Percentiles rank a stretch among this genome's conserved stretches.
phyloP scores from a whole-genome alignment of 2,797 vertebrate species.

The Selene dorsalis region DNA sequence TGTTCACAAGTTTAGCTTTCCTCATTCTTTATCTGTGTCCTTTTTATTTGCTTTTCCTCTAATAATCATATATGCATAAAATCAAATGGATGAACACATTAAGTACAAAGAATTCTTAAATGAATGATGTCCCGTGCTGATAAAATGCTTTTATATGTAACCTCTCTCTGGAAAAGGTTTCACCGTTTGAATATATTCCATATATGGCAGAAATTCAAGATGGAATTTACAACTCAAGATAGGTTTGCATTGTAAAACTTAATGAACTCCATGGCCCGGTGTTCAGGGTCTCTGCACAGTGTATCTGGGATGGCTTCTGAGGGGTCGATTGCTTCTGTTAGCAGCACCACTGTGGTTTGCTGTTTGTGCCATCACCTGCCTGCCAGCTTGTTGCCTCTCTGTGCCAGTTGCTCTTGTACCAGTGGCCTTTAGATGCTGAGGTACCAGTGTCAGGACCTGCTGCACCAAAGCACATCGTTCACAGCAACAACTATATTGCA shows the following conservation, averaged over 20 bases:
- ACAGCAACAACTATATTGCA: slow-evolving; percentile 28
- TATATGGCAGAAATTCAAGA: background rate
- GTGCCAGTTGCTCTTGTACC: slow-evolving; percentile 48
- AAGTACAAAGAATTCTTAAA: background rate
- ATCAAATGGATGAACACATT: background rate
- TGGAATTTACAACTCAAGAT: slow-evolving; percentile 9
- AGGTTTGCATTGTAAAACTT: slow-evolving; percentile 11
- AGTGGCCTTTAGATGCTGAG: slow-evolving; percentile 14
- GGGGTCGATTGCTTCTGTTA: slow-evolving; percentile 53
- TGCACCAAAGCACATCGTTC: slow-evolving; percentile 59
- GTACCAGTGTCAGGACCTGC: slow-evolving; percentile 34
- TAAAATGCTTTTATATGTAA: background rate
- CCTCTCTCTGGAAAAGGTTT: background rate
- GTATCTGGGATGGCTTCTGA: slow-evolving; percentile 26
- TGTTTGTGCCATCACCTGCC: slow-evolving; percentile 47
- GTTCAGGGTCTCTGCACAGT: slow-evolving; percentile 14
- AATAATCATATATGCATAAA: background rate
- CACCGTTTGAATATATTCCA: background rate
- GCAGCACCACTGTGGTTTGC: slow-evolving; percentile 38
- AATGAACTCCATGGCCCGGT: slow-evolving; percentile 12
- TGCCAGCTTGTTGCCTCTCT: slow-evolving; percentile 39
- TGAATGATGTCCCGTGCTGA: background rate
- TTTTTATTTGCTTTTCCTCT: background rate
- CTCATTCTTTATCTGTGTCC: background rate
- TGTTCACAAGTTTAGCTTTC: background rate